Percentiles rank a stretch among this genome's conserved stretches.
phyloP scores from a whole-genome alignment of 2,888 invertebrate genomes.

The Trachelus stipa region DNA sequence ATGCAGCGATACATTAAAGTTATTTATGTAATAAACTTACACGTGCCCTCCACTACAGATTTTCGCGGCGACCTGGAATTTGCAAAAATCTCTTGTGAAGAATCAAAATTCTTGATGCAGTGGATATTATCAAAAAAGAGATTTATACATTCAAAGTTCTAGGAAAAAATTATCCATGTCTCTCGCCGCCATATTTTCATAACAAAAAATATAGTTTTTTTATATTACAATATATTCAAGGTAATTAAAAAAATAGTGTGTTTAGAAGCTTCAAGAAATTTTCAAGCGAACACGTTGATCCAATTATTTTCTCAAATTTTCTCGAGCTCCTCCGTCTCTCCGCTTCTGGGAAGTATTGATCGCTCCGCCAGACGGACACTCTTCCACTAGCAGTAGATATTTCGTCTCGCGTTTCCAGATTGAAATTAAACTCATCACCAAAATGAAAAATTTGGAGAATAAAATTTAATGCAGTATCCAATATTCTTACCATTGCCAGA shows the following conservation, averaged over 20 bases:
- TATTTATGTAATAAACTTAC: conserved; percentile 41
- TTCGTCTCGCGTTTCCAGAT: not conserved
- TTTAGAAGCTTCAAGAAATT: not conserved
- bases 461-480: not conserved
- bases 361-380: not conserved
- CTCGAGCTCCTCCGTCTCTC: not conserved
- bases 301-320: not conserved
- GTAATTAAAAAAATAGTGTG: not conserved
- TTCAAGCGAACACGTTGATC: not conserved
- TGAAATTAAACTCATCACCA: not conserved
- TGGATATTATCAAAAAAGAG: not conserved
- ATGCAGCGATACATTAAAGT: not conserved
- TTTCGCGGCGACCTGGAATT: conserved; percentile 52
- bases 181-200: not conserved
- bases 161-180: not conserved
- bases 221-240: not conserved
- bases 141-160: not conserved
- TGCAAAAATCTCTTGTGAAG: not conserved
- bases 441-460: not conserved
- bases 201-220: not conserved
- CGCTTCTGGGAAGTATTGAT: not conserved
- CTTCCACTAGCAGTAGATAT: not conserved
- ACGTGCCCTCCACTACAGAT: conserved; percentile 58
- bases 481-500: not conserved
- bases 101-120: not conserved